Base-by-base conservation (phyloP, 1,140 invertebrate species). In the Aphaenogaster floridana region DNA sequence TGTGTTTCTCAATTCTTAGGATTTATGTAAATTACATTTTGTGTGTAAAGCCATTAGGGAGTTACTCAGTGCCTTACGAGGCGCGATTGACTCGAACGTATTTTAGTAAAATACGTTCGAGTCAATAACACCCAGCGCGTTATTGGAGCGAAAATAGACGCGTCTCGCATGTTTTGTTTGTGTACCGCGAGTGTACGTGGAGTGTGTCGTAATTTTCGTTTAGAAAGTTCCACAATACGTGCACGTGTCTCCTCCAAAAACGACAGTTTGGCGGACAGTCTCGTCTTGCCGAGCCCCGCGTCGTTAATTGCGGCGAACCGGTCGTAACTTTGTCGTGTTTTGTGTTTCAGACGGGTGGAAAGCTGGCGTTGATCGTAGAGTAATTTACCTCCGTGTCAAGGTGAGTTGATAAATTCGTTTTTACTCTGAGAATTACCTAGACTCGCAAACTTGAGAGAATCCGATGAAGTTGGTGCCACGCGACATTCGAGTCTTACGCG, bases 321-420 rank as follows among this genome's bases (percentile, higher is more conserved):
- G 34, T 34, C 54, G 54, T 84, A 84, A 84, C 42, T 76, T 39
- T 61, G 69, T 76, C 57, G 54, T 57, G 50, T 66, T 86, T 78
- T 79, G 34, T 77, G 74, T 86, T 86, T 86, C 76, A 86, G 83
- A 79, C 71, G 17, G 34, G 36, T 39, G 61, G 13, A 66, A 45
- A 54, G 50, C 71, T 48, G 74, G 74, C 74, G 52, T 79, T 69
- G 76, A 86, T 79, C 74, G 63, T 8, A 48, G 48, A 86, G 50
- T 86, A 86, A 86, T 68, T 79, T 79, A 68, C 74, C 48, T 52
- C 63, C 42, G 61, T 78, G 72, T 86, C 83, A 79, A 86, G 83
- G 83, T 86, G 74, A 86, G 83, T 79, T 52, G 59, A 54, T 66
- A 66, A 86, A 52, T 79, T 54, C 13, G 42, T 84, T 84, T 50